Evolutionary conservation across 2,888 invertebrate genomes (phyloP).

Genomic region (Acronicta aceris): DNA sequence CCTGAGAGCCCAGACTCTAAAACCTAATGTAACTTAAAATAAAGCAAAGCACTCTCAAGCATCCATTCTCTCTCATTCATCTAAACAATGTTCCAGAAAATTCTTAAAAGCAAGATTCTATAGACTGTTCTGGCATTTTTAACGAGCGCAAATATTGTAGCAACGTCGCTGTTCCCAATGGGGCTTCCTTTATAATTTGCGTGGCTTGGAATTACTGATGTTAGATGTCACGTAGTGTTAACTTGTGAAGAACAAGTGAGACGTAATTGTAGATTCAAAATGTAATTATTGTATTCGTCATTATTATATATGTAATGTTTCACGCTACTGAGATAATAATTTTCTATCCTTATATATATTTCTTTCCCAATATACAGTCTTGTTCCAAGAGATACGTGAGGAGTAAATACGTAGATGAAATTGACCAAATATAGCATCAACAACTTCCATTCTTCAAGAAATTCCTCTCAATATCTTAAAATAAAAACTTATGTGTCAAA

Average conservation of each 20-base stretch:
- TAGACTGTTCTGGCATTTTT: constrained; percentile 55
- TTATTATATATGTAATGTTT: too few relatives aligned
- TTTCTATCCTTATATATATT: too few relatives aligned
- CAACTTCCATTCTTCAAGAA: too few relatives aligned
- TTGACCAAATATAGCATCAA: too few relatives aligned
- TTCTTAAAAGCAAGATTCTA: constrained; percentile 39
- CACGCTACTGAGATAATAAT: too few relatives aligned
- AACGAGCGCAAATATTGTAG: constrained; percentile 63
- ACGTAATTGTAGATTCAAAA: too few relatives aligned
- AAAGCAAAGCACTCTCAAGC: constrained; percentile 42
- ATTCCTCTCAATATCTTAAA: too few relatives aligned
- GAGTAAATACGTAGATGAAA: too few relatives aligned
- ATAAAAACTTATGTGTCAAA: background rate
- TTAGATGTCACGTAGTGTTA: constrained; percentile 23
- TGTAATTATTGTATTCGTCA: too few relatives aligned
- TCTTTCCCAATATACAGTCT: too few relatives aligned
- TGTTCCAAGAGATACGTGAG: too few relatives aligned
- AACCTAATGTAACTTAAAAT: constrained; percentile 22
- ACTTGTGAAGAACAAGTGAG: background rate
- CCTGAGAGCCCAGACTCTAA: too few relatives aligned
- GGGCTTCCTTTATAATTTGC: constrained; percentile 60
- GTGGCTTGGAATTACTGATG: constrained; percentile 39
- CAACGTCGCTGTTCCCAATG: constrained; percentile 48
- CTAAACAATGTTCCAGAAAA: constrained; percentile 48
- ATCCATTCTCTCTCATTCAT: constrained; percentile 39